phyloP scores from a whole-genome alignment of 1,140 invertebrate genomes.

The Pseudomyrmex sp. region DNA sequence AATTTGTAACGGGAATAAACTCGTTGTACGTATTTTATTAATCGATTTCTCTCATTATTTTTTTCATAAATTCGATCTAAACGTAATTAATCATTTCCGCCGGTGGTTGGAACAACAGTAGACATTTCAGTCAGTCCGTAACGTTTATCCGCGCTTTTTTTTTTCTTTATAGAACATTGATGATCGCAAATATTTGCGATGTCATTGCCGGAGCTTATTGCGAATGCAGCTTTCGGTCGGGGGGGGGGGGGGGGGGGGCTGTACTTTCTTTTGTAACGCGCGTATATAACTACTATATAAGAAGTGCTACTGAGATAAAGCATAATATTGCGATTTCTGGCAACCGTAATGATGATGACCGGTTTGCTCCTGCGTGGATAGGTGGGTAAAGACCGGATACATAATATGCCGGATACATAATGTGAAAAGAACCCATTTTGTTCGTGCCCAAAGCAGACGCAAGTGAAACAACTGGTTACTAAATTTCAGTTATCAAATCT shows the following conservation, averaged over 20 bases:
- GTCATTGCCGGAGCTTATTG: slow-evolving; percentile 58
- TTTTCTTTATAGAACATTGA: slow-evolving; percentile 18
- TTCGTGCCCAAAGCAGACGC: slow-evolving; percentile 69
- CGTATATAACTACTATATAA: slow-evolving; percentile 78
- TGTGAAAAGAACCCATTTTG: slow-evolving; percentile 83
- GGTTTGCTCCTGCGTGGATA: slow-evolving; percentile 80
- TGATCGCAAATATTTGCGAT: slow-evolving; percentile 38
- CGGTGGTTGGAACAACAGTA: too few species aligned
- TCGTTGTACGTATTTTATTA: slow-evolving; percentile 2
- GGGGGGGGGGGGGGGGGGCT: too few species aligned
- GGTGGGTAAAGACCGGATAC: slow-evolving; percentile 73
- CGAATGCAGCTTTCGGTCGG: slow-evolving; percentile 58
- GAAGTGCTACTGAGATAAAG: slow-evolving; percentile 82
- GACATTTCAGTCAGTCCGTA: not conserved
- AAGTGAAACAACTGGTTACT: slow-evolving; percentile 69
- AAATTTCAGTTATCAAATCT: slow-evolving; percentile 73
- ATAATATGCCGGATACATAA: slow-evolving; percentile 81
- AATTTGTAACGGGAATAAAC: not conserved
- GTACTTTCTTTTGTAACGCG: slow-evolving; percentile 67
- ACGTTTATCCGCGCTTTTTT: not conserved
- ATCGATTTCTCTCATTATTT: slow-evolving; percentile 23
- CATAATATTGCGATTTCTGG: slow-evolving; percentile 84
- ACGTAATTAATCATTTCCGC: slow-evolving; percentile 16
- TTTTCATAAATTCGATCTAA: not conserved
- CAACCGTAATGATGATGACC: slow-evolving; percentile 85